Evolutionary conservation across 2,113 vertebrate genomes (phyloP), one percentile per base, ranked within the genome.

Genomic region (Pomatostomus ruficeps): DNA sequence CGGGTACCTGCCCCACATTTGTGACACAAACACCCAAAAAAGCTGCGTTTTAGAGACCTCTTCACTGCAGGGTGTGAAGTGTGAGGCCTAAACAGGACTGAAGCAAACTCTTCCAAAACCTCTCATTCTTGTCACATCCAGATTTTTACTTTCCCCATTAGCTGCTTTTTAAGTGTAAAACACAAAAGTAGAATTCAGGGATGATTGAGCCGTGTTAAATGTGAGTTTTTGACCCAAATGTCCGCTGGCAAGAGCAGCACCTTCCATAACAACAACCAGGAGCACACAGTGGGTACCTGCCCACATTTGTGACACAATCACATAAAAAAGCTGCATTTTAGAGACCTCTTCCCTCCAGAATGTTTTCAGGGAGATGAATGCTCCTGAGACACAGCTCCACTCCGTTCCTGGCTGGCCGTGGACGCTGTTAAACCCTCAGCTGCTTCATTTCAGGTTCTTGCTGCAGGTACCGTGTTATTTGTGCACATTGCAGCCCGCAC

Each of bases 321-420:
- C 1, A 0, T 12, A 13, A 54, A n/a, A 7, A 26, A 52, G 19
- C 55, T 70, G 36, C 45, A 1, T 0, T 16, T 24, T 4, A 48
- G 22, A 45, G 28, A 45, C 18, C 15, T 22, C 11, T 38, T 5
- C 29, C 7, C 10, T 6, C 31, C 62, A 31, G 11, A n/a, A 63
- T 11, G 22, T 33, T 21, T 52, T 23, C 63, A 45, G 35, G 36
- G 62, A 46, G 31, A 73, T 83, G 17, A 40, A 71, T 28, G 35
- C 54, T 55, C 16, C 51, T 11, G 29, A 84, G 65, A 43, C 7
- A 31, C 3, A 7, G 25, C 49, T 36, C 42, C 23, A 12, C 11
- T 42, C 20, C 46, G 24, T 33, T 79, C 25, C 72, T 91, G 59
- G 36, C 36, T 46, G 55, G 54, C 48, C 26, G 29, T 51, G n/a